Evolutionary conservation across 2,113 vertebrate genomes (phyloP), one percentile per base, ranked within the genome.

Genomic region (Canis aureus): DNA sequence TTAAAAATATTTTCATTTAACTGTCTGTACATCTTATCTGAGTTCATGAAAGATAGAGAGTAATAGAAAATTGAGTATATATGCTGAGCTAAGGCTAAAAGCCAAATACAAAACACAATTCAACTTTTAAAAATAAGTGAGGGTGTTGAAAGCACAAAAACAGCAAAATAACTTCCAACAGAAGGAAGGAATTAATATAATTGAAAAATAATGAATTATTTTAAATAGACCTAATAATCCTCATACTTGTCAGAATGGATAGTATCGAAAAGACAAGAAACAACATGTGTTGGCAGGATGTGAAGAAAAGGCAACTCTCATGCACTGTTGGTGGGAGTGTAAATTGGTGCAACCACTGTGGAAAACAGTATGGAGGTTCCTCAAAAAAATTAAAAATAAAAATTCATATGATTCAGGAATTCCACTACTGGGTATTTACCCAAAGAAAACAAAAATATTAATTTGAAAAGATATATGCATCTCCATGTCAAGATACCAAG

Each of bases 1-100:
- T 11, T 86, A 83, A 62, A 71, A 78, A 88, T 20, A 60, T 95
- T 89, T 84, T 71, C 19, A 51, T 57, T 57, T 94, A 25, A 32
- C 12, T 35, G 51, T 78, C 12, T 35, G 51, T 78, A 76, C 43
- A 35, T 78, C 59, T 66, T 91, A 55, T 25, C 51, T 81, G 25
- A 76, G 35, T 59, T 88, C 88, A 96, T 87, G 67, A 97, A 97
- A 78, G 49, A 13, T 51, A 96, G 91, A 60, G 87, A 94, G 67
- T 15, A 92, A 49, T 27, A 89, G 49, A 78, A 89, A 80, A 85
- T 55, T 92, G 51, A 94, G 64, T 96, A 89, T 13, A 38, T 64
- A 49, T 51, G 32, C 35, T 73, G 38, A 96, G 82, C 69, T 57
- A 94, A 89, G 51, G 62, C 53, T 67, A 91, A 91, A 78, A 67